phyloP scores from a whole-genome alignment of 2,888 invertebrate species.

The Archaeoteleia sp. region DNA sequence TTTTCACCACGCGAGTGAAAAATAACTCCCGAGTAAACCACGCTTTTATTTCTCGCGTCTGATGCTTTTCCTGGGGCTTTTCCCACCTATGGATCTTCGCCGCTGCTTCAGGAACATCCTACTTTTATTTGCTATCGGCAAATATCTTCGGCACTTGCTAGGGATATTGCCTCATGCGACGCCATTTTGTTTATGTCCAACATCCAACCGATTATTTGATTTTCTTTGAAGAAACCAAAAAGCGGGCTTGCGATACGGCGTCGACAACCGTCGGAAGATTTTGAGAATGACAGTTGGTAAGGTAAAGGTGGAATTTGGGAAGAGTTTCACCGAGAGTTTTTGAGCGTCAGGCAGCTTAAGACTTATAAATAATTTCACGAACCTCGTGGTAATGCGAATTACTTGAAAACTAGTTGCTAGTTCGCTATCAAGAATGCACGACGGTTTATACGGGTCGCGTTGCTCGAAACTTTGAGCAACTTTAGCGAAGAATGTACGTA shows the following conservation, averaged over 20 bases:
- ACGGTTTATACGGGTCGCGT: constrained; percentile 34
- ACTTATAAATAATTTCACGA: neutral
- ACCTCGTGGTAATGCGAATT: constrained; percentile 7
- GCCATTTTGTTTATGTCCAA: constrained; percentile 38
- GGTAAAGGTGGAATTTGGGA: too few species aligned
- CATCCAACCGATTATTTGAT: too few species aligned
- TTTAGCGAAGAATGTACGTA: constrained; percentile 25
- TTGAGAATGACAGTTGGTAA: too few species aligned
- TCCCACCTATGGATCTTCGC: neutral
- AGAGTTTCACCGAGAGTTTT: too few species aligned
- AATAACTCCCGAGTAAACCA: constrained; percentile 69
- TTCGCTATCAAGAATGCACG: constrained; percentile 21
- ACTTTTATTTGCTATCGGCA: too few species aligned
- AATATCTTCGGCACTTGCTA: too few species aligned
- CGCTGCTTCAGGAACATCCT: too few species aligned
- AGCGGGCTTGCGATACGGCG: too few species aligned
- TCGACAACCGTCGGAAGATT: too few species aligned
- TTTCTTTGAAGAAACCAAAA: too few species aligned
- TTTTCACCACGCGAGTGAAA: constrained; percentile 68
- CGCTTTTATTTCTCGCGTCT: constrained; percentile 25
- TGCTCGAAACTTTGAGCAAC: constrained; percentile 39
- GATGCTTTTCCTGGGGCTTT: neutral
- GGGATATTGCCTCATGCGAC: constrained; percentile 28
- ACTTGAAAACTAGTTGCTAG: neutral
- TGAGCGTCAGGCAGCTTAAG: too few species aligned